Evolutionary conservation across 1,140 invertebrate species (phyloP), one percentile per base, ranked within the genome.

Genomic region (Zaprionus gabonicus): DNA sequence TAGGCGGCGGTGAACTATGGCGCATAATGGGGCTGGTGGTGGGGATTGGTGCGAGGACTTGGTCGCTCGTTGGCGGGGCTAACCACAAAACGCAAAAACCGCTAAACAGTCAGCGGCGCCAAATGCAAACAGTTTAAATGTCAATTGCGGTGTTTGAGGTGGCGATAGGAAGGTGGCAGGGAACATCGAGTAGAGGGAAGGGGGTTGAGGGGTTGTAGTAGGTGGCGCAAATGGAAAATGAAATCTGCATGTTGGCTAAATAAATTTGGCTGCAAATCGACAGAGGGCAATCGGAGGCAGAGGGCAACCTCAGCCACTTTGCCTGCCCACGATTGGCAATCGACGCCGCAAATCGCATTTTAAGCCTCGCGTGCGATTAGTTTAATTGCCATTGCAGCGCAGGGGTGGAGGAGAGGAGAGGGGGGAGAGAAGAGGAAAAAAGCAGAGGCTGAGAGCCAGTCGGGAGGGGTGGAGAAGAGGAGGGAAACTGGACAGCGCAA

Each of bases 361-460:
- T 91, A 92, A 92, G 86, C 91, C 87, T 78, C 80, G 80, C 81
- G 80, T 91, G 87, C 85, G 91, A 92, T 92, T 92, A 92, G 91
- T 92, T 92, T 92, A 92, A 92, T 92, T 92, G 91, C 91, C 84
- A 74, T 59, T 36, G 49, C 60, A 53, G 49, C 15, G 41, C 36
- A 38, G 56, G 20, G 3, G 9, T 1, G n/a, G 41, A n/a, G 15
- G 51, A 20, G 17, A 10, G 31, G 9, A 15, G 3, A 23, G 34
- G 15, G 17, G 57, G 25, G 17, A 13, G 36, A 17, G 23, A 1
- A 12, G 25, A n/a, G 17, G 34, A 10, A 3, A 12, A 17, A 17
- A 3, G 28, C 27, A 1, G 10, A 12, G n/a, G 23, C 1, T 23
- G 38, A n/a, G 17, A 13, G 13, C 13, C 55, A 10, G 20, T 25